Conservation (phyloP, 1,140 invertebrate species). For the Linepithema humile region DNA sequence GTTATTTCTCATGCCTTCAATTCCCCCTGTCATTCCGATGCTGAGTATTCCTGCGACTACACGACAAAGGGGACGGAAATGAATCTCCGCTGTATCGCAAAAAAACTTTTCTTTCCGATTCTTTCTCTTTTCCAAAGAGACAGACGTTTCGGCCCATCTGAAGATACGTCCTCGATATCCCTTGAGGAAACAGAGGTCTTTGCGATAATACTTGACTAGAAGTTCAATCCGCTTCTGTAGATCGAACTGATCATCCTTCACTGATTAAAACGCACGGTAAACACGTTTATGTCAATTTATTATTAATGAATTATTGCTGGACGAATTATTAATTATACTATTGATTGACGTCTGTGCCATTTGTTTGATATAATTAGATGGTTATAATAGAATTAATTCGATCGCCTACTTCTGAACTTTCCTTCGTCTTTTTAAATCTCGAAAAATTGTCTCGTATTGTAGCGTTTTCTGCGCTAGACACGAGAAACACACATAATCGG, state of each 20-base stretch:
- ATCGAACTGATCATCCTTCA: background rate
- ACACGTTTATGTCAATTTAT: background rate
- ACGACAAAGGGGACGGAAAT: background rate
- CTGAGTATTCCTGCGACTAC: background rate
- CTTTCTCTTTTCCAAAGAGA: background rate
- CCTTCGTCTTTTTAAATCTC: too few relatives aligned
- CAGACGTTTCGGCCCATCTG: background rate
- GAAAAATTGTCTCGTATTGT: too few relatives aligned
- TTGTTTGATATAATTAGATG: too few relatives aligned
- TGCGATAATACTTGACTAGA: background rate
- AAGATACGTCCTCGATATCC: background rate
- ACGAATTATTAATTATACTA: too few relatives aligned
- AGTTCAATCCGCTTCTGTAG: background rate
- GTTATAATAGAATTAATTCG: too few relatives aligned
- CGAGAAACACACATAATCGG: too few relatives aligned
- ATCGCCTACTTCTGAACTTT: too few relatives aligned
- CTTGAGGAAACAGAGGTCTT: background rate
- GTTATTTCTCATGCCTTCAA: constrained; percentile 24
- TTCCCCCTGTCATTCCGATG: background rate
- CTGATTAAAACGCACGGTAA: background rate
- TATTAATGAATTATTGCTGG: too few relatives aligned
- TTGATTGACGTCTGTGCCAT: too few relatives aligned
- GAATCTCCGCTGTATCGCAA: background rate
- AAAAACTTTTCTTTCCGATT: constrained; percentile 25
- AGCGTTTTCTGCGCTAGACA: too few relatives aligned